Base-by-base conservation (phyloP, 2,888 invertebrate genomes). In the Rutpela maculata region DNA sequence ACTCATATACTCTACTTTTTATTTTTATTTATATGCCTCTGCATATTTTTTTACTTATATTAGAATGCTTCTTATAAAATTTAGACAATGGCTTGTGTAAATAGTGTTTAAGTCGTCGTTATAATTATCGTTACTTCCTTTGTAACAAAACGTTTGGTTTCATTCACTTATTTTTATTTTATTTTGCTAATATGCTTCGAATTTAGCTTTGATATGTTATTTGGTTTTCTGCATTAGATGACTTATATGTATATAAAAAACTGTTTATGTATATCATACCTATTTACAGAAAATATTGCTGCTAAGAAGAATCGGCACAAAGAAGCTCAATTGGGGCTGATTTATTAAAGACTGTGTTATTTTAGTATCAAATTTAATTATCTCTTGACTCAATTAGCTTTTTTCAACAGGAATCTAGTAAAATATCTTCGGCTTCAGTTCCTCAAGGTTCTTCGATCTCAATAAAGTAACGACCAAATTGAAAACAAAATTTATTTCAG, bases 1-100 rank as follows among this genome's bases (percentile, higher is more conserved):
- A 74, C 71, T 60, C 12, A 78, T 57, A 38, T 63, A 31, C 57
- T 35, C 67, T 71, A 77, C 17, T 50, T 79, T 74, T 79, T 59
- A 74, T 78, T 81, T 78, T 77, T 76, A 60, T 38, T 68, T 78
- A 76, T 74, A 50, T 17, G n/a, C 50, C 50, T 17, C 1, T 69
- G 74, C 60, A 71, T 65, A 66, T 77, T 66, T 55, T 71, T 57
- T 69, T 73, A 71, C 55, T 9, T 62, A 62, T 31, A 57, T 69
- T 69, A 11, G 35, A 43, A 65, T 59, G 18, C 17, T 26, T 59
- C 31, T 5, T 35, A 35, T 9, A 35, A 35, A 35, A 35, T 35
- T 35, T 35, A 35, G 31, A 35, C 31, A 35, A 9, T 35, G 31
- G 31, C 31, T 26, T 9, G 31, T 35, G 7, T 35, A 35, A 26